Evolutionary conservation across 2,888 invertebrate species (phyloP).

Genomic region (Megalurothrips usitatus): DNA sequence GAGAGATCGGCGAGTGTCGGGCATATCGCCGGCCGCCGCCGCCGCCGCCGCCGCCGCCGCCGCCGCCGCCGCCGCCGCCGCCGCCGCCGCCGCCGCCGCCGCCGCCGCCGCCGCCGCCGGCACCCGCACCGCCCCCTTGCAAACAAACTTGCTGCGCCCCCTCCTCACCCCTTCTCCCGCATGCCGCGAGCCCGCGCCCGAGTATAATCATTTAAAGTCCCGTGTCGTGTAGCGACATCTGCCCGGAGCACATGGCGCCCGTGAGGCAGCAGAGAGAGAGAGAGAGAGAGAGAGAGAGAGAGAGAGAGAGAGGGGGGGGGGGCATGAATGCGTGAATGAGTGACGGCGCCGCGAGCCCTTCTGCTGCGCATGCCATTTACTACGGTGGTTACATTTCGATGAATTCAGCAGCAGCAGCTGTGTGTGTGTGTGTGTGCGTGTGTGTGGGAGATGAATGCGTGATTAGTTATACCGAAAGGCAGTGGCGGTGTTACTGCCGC

Average conservation of each 20-base stretch:
- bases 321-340: background rate
- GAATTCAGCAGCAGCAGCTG: no score
- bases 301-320: background rate
- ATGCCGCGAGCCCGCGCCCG: background rate
- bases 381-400: no score
- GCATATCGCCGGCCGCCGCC: no score
- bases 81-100: no score
- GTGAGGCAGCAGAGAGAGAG: no score
- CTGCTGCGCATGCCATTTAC: no score
- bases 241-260: background rate
- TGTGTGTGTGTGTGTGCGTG: no score
- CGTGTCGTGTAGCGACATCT: background rate
- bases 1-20: no score
- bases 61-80: no score
- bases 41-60: no score
- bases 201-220: slow-evolving; percentile 1
- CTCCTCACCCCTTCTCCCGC: background rate
- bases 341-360: background rate
- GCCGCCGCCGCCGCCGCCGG: no score
- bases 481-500: background rate
- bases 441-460: background rate
- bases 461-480: background rate
- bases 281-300: background rate
- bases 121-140: no score
- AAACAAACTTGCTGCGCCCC: background rate